Percentiles rank a stretch among this genome's conserved stretches.
Evolutionary conservation across 1,140 invertebrate genomes (phyloP).

Genomic region (Trichonephila clavipes): DNA sequence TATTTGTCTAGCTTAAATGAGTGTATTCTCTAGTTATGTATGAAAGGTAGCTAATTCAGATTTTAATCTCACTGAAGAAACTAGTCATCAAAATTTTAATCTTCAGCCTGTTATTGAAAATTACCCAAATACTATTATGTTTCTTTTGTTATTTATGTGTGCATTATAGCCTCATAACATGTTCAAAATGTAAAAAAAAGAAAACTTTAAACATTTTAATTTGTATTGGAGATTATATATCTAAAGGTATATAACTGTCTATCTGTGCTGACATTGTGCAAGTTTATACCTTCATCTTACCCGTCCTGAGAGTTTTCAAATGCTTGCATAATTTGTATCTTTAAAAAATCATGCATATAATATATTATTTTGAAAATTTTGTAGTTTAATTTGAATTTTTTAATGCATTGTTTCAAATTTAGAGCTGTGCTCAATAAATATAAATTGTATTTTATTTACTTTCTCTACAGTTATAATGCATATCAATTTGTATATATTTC

Average conservation of each 20-base stretch:
- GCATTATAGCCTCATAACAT: not conserved
- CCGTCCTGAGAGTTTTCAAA: not conserved
- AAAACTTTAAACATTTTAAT: not conserved
- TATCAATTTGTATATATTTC: slow-evolving; percentile 32
- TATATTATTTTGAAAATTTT: not conserved
- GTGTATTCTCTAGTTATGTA: slow-evolving; percentile 51
- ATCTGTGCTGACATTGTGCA: not conserved
- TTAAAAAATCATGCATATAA: not conserved
- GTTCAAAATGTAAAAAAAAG: not conserved
- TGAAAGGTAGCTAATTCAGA: slow-evolving; percentile 50
- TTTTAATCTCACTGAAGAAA: slow-evolving; percentile 58
- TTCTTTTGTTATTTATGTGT: not conserved
- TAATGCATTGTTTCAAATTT: not conserved
- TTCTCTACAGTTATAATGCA: not conserved
- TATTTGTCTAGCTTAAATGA: slow-evolving; percentile 27
- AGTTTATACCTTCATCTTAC: not conserved
- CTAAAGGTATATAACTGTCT: not conserved
- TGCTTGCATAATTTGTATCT: not conserved
- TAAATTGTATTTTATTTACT: not conserved
- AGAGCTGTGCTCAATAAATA: slow-evolving; percentile 9
- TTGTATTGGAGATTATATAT: not conserved
- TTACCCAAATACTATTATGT: not conserved
- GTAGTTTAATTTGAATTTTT: not conserved
- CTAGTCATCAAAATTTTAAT: slow-evolving; percentile 71
- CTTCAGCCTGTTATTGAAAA: slow-evolving; percentile 39